Conservation (phyloP, 1,140 invertebrate genomes). For the Bombus consobrinus region DNA sequence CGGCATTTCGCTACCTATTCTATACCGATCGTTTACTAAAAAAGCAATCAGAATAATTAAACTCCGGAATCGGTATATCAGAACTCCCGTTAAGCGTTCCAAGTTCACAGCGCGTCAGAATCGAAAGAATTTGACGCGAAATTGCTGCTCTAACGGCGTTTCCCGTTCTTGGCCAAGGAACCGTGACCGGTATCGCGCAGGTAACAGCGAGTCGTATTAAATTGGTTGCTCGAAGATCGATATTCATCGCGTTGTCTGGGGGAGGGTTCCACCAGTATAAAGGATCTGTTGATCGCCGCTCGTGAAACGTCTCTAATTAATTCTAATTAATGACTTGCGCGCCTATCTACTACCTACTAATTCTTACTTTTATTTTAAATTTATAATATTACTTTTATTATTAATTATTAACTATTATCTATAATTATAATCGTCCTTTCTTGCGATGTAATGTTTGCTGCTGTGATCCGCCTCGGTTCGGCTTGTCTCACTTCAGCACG, state of each 20-base stretch:
- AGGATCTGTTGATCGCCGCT: constrained; percentile 27
- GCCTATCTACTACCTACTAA: constrained; percentile 41
- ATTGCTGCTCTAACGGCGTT: not conserved
- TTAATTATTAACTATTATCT: no score
- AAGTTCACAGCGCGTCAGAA: not conserved
- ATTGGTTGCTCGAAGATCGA: constrained; percentile 34
- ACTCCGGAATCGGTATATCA: not conserved
- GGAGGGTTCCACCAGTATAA: constrained; percentile 22
- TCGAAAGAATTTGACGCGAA: constrained; percentile 8
- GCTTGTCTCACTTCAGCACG: no score
- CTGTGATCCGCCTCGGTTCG: no score
- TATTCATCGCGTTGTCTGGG: not conserved
- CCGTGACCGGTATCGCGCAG: constrained; percentile 5
- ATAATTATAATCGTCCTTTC: not conserved
- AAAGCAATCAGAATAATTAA: not conserved
- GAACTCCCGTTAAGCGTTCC: not conserved
- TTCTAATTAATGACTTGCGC: constrained; percentile 48
- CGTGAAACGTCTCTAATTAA: constrained; percentile 54
- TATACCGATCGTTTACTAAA: not conserved
- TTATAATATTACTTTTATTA: no score
- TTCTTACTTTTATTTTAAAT: no score
- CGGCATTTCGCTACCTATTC: not conserved
- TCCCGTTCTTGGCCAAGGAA: not conserved
- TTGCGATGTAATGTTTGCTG: not conserved
- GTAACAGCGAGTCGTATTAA: constrained; percentile 14